Evolutionary conservation across 2,113 vertebrate species (phyloP).

Genomic region (Cephalopterus ornatus): DNA sequence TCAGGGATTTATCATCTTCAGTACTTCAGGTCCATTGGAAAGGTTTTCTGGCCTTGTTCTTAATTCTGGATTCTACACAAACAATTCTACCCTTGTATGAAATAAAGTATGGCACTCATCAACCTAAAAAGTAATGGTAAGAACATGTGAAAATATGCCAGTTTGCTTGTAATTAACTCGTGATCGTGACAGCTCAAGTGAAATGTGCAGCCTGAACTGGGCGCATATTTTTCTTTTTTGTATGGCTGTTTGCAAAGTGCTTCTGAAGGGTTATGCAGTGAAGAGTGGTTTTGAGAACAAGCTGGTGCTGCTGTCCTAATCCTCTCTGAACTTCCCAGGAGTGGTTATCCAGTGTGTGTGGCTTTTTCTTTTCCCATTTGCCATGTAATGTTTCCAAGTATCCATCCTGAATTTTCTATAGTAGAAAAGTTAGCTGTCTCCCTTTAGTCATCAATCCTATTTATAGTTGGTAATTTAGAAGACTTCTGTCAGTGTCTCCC

Average conservation of each 20-base stretch:
- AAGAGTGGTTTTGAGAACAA: neutral
- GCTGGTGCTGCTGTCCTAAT: neutral
- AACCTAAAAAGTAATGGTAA: neutral
- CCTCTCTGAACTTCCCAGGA: neutral
- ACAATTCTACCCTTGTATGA: neutral
- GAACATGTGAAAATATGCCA: neutral
- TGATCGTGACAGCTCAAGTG: fast-evolving
- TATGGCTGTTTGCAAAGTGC: neutral
- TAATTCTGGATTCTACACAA: fast-evolving
- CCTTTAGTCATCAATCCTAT: neutral
- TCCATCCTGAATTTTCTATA: neutral
- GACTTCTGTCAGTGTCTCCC: neutral
- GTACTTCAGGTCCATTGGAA: neutral
- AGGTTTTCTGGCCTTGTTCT: neutral
- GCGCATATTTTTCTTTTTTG: neutral
- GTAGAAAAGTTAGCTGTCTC: neutral
- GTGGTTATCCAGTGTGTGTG: neutral
- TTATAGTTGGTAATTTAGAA: neutral
- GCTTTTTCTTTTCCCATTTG: neutral
- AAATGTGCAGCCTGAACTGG: neutral
- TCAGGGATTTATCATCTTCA: neutral
- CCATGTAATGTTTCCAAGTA: neutral
- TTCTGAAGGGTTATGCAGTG: neutral
- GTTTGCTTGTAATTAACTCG: neutral
- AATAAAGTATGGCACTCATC: neutral